Base-by-base conservation (phyloP, 2,888 invertebrate genomes). In the Watsonalla binaria region DNA sequence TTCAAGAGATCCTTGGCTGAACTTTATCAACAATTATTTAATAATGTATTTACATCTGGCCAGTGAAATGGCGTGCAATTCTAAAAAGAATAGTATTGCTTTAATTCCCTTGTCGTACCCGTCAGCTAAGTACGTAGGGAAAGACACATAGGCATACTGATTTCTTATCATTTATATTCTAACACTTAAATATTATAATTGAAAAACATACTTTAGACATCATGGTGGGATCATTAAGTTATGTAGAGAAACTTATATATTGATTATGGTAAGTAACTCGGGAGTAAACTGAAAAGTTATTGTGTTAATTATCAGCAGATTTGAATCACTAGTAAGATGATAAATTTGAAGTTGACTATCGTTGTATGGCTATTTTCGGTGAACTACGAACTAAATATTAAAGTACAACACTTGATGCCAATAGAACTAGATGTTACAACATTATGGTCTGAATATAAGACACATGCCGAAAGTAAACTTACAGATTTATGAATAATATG, bases 1-100 rank as follows among this genome's bases (percentile, higher is more conserved):
- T 59, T 58, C 54, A 47, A 58, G 66, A 66, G 66, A 66, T 66
- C 65, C 63, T 59, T 59, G 54, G 54, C 59, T 54, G 61, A 37
- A 60, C 61, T 62, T 59, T 53, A 49, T 14, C 37, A 52, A 54
- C 52, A 53, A 46, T 61, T 24, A 24, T 24, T 24, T 4, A 24
- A 24, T 24, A 24, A 24, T 24, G 24, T 24, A 61, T 56, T 47
- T 56, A 57, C 56, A 63, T 45, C 54, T 54, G 46, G 56, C 55
- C 59, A 52, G 34, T 50, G 24, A 52, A 54, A 62, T 59, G 62
- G 60, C 60, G 60, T 60, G 45, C 33, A 45, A 49, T 53, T 51
- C 49, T 47, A 42, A 52, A n/a, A 49, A 33, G 45, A 51, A 45
- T 14, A 11, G 6, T 48, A 48, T 48, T 14, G 35, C 48, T 48